phyloP scores from a whole-genome alignment of 1,140 invertebrate genomes.

The Gryon sp. region DNA sequence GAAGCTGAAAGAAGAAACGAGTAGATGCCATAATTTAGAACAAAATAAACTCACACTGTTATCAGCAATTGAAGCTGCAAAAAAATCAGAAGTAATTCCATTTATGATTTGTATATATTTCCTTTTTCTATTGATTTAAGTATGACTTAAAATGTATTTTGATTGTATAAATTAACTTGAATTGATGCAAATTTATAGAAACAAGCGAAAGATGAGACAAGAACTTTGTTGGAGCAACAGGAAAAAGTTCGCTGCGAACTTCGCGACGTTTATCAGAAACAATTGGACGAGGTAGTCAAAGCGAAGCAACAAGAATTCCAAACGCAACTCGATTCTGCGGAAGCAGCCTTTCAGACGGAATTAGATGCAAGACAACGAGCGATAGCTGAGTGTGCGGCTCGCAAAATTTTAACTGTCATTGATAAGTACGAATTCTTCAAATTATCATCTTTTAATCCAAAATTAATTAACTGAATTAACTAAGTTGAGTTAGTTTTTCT shows the following conservation, averaged over 20 bases:
- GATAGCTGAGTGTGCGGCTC: conserved; percentile 84
- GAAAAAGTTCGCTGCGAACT: conserved; percentile 85
- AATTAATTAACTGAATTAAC: too few relatives aligned
- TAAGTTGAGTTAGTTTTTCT: too few relatives aligned
- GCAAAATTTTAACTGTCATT: conserved; percentile 85
- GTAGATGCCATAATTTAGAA: conserved; percentile 76
- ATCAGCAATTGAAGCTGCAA: conserved; percentile 75
- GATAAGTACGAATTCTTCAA: conserved; percentile 83
- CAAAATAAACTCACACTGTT: conserved; percentile 79
- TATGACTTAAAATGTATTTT: conserved; percentile 6
- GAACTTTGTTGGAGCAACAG: conserved; percentile 80
- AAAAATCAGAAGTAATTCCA: conserved; percentile 78
- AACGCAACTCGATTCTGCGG: conserved; percentile 84
- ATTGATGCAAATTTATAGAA: too few relatives aligned
- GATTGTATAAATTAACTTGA: too few relatives aligned
- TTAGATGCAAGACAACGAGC: conserved; percentile 83
- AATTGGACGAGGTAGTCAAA: conserved; percentile 87
- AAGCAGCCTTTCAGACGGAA: conserved; percentile 83
- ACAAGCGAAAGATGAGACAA: conserved; percentile 80
- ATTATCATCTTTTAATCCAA: not conserved
- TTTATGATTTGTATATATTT: not conserved
- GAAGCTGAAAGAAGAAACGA: conserved; percentile 80
- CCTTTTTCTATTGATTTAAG: not conserved
- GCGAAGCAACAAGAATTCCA: conserved; percentile 89
- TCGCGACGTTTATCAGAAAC: conserved; percentile 87